Base-by-base conservation (phyloP, 2,797 vertebrate species). In the Oophaga sylvatica region DNA sequence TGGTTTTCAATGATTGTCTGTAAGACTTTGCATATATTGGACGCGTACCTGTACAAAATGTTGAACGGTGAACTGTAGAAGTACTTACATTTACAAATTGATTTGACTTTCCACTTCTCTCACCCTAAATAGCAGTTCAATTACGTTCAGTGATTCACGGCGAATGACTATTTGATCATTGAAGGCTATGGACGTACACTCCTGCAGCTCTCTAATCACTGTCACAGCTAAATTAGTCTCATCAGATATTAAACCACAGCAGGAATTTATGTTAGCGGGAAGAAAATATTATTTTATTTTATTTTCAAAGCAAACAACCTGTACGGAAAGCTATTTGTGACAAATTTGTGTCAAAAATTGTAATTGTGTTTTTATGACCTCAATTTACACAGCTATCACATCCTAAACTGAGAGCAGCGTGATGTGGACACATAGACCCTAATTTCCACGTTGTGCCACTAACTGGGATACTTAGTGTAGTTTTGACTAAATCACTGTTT, bases 1-100 rank as follows among this genome's bases (percentile, higher is more conserved):
- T 88, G 87, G 87, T 85, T 84, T 85, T 85, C 76, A 89, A 81
- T 85, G 81, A 86, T 78, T 86, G 53, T 86, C 76, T 79, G 41
- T 71, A 71, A 89, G 70, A 79, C 67, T 20, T 78, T 59, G 53
- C 31, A 82, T 68, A 31, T 82, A 77, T 80, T 88, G 81, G 81
- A 68, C 87, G 26, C 20, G 68, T 53, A 83, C 35, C 81, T 70
- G 78, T n/a, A 65, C 41, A 67, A 60, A 56, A 15, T 62, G 35
- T 56, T 76, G 15, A 20, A 56, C 31, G 16, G 17, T 59, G 53
- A 71, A 53, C 67, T 88, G 87, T 80, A 83, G 57, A 84, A 88
- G 65, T 80, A 35, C 26, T 26, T 57, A n/a, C 26, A 80, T 65
- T 0, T 2, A 0, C 19, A 35, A 56, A 71, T 83, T 0, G 59